Evolutionary conservation across 2,797 vertebrate species (phyloP), one percentile per base, ranked within the genome.

Genomic region (Leptodactylus fallax): DNA sequence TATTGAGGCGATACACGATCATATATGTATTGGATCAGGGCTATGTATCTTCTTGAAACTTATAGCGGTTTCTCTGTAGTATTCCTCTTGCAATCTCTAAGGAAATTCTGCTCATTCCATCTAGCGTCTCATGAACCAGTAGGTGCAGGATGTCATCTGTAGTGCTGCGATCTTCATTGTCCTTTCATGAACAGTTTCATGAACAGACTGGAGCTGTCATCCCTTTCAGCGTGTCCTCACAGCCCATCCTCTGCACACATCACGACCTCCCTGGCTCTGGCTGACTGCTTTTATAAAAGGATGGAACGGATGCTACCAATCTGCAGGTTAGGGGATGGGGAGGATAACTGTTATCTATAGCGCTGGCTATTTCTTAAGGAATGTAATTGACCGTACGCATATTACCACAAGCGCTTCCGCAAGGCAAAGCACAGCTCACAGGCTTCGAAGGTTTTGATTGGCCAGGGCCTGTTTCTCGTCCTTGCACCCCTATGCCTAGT

Each of bases 291-390:
- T 78, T 69, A 77, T 82, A 85, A 89, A 74, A 65, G 84, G 61
- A 72, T 55, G 69, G 17, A 79, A 49, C 16, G 85, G 88, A 36
- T 67, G 51, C 16, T 83, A 89, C 88, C 88, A 89, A 47, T 72
- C 17, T 53, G 53, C 63, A 72, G 17, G 14, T 47, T 19, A 36
- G 36, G 36, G 58, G 47, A 45, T 14, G n/a, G 80, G 79, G 86
- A 67, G 53, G 51, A 8, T 17, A 3, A 6, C 23, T 7, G 1
- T 51, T 21, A 51, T 47, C 55, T 65, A 0, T 4, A 23, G 19
- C 1, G 7, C 14, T 65, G 25, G 21, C 2, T 60, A 8, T 47
- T 27, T 56, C 19, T 0, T 36, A 4, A 55, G 47, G 7, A 45
- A 72, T 60, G 17, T 45, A 19, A 17, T 60, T 23, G 25, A 60